Evolutionary conservation across 2,888 invertebrate species (phyloP), one percentile per base, ranked within the genome.

Genomic region (Prionchulus punctatus): DNA sequence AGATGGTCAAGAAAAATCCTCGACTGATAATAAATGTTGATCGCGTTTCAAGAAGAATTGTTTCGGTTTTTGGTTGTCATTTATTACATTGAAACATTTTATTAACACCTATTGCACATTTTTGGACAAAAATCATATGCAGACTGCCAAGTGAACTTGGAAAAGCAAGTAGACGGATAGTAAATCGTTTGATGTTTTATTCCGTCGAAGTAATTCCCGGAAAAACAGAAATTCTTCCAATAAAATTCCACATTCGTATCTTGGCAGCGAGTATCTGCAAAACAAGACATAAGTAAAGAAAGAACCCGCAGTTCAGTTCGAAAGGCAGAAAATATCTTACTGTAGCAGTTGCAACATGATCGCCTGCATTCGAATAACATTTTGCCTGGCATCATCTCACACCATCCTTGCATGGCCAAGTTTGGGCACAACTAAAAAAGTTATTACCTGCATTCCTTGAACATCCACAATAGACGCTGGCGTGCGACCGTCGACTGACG

Each of bases 301-400:
- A n/a, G n/a, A n/a, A n/a, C n/a, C n/a, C n/a, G n/a, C n/a, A n/a
- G n/a, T n/a, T n/a, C 36, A 12, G 12, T 36, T 12, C 12, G 18
- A 36, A 36, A 36, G 7, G 36, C 7, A 45, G 21, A n/a, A 31
- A 23, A 27, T 18, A n/a, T 43, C 54, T 43, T n/a, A 61, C 61
- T 54, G 28, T 60, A 42, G 48, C 60, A 60, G 53, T 60, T 60
- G 45, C 60, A 60, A 55, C 60, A 60, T 12, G 59, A 57, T 23
- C 57, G 30, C 15, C 61, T 52, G 43, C 60, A 60, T 36, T 62
- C 52, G 26, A 50, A 30, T 12, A 62, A 52, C 60, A 60, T 60
- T n/a, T 49, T 12, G 2, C 60, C 60, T 15, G 60, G 60, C 42
- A 60, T 62, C 26, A 42, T 61, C 25, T 59, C 62, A 50, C 60